Evolutionary conservation across 2,888 invertebrate genomes (phyloP), one percentile per base, ranked within the genome.

Genomic region (Amphipoea lucens): DNA sequence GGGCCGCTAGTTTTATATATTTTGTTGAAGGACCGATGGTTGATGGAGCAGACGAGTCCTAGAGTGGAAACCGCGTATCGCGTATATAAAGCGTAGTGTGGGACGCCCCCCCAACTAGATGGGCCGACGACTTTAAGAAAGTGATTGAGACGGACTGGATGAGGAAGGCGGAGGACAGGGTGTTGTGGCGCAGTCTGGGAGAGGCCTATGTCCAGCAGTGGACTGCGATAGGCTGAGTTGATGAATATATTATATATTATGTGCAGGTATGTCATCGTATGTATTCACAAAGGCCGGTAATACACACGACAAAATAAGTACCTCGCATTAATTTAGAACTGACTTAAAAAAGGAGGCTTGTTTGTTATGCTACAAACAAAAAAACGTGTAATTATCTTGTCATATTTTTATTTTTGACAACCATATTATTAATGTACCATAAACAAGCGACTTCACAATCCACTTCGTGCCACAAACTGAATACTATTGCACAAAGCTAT

Each of bases 401-500:
- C 6, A 54, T 42, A 57, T 77, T 68, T 40, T 17, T 29, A 62
- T n/a, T 78, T 69, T 29, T n/a, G n/a, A 40, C 7, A 1, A 29
- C 45, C 12, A 6, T 60, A 51, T 40, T 29, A 51, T 45, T 40
- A 62, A 14, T 62, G 20, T 40, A 65, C 42, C 23, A 45, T 54
- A 65, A 80, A 62, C 73, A 23, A 57, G n/a, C 9, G 45, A 83
- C 74, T 66, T 45, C 69, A 73, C 63, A 77, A 86, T 77, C 48
- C 48, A 74, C 45, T 54, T 84, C 84, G 84, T 84, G 87, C 75
- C 57, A n/a, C 48, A 72, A 86, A 78, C 79, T 79, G 83, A 84
- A 86, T 42, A 73, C 87, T 82, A 71, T 84, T 84, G 79, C 84
- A 83, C 79, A 84, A n/a, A 75, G 54, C 79, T 79, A 87, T 84